Evolutionary conservation across 2,888 invertebrate genomes (phyloP).

Genomic region (Spodoptera picta): DNA sequence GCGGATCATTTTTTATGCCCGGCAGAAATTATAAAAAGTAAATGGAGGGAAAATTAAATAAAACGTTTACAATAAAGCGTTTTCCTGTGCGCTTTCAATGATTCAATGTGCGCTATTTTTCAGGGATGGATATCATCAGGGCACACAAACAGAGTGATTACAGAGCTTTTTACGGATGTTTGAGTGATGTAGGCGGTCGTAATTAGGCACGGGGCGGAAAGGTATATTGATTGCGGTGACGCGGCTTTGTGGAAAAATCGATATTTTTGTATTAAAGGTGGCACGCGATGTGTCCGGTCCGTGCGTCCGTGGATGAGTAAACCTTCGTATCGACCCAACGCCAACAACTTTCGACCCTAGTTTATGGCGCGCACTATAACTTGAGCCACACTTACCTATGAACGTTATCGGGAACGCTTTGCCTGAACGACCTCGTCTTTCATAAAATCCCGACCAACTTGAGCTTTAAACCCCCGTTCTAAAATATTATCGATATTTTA

Average conservation of each 20-base stretch:
- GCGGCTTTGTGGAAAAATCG: slow-evolving; percentile 87
- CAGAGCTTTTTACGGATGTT: slow-evolving; percentile 83
- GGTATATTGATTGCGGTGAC: slow-evolving; percentile 89
- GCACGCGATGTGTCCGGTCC: slow-evolving; percentile 86
- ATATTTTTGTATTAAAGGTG: slow-evolving; percentile 87
- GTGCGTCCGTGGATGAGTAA: slow-evolving; percentile 83
- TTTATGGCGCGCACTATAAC: slow-evolving; percentile 80
- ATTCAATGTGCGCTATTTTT: slow-evolving; percentile 86
- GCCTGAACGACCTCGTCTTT: slow-evolving; percentile 61
- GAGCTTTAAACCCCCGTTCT: slow-evolving; percentile 26
- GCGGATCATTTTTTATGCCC: slow-evolving; percentile 88
- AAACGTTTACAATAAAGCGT: slow-evolving; percentile 88
- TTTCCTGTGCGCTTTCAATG: slow-evolving; percentile 88
- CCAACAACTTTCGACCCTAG: slow-evolving; percentile 79
- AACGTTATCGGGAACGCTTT: slow-evolving; percentile 66
- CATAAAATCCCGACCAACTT: slow-evolving; percentile 63
- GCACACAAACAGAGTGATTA: slow-evolving; percentile 73
- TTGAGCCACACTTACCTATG: slow-evolving; percentile 70
- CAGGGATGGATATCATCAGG: slow-evolving; percentile 75
- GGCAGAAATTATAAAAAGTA: slow-evolving; percentile 88
- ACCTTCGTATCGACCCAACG: slow-evolving; percentile 81
- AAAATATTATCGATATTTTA: slow-evolving; percentile 25
- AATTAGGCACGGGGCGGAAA: slow-evolving; percentile 88
- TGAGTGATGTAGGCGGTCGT: slow-evolving; percentile 87
- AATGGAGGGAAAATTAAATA: slow-evolving; percentile 89